Conservation (phyloP, 30 jellyfish, hydroid and myxozoan species). For the Morbakka virulenta region DNA sequence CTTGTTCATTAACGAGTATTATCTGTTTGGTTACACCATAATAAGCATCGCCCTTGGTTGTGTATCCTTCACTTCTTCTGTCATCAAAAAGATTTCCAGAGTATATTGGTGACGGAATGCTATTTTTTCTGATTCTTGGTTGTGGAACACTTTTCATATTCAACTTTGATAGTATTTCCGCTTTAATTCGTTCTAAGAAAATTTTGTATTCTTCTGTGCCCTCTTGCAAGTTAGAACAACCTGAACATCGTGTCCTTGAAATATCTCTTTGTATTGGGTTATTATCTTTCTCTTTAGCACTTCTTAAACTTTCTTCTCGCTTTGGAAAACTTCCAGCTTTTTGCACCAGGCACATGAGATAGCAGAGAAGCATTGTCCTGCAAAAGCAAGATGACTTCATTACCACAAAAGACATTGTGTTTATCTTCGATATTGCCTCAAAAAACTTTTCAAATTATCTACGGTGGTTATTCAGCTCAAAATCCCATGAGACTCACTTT, state of each 20-base stretch:
- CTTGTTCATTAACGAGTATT: conserved; percentile 60
- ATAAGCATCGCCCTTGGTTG: neutral
- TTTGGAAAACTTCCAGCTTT: neutral
- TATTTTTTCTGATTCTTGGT: conserved; percentile 6
- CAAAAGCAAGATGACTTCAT: too few species aligned
- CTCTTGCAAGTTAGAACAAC: conserved; percentile 42
- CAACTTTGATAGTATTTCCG: conserved; percentile 62
- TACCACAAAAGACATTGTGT: too few species aligned
- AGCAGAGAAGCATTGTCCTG: too few species aligned
- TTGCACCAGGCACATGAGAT: neutral
- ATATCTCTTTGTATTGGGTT: neutral
- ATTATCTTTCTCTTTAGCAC: neutral
- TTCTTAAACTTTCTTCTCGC: neutral
- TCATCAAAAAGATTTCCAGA: conserved; percentile 34
- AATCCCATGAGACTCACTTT: too few species aligned
- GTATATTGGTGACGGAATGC: conserved; percentile 65
- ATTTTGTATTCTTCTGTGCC: conserved; percentile 41
- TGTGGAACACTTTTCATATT: conserved; percentile 67
- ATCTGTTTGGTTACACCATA: conserved; percentile 45
- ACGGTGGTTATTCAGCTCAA: too few species aligned
- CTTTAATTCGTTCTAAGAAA: conserved; percentile 52
- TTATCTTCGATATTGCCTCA: too few species aligned
- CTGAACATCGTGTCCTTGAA: conserved; percentile 19
- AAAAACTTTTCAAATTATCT: too few species aligned
- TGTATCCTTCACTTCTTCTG: conserved; percentile 9